Percentiles rank a stretch among this genome's conserved stretches.
Conservation (phyloP, 2,888 invertebrate species). For the Peribatodes rhomboidaria region DNA sequence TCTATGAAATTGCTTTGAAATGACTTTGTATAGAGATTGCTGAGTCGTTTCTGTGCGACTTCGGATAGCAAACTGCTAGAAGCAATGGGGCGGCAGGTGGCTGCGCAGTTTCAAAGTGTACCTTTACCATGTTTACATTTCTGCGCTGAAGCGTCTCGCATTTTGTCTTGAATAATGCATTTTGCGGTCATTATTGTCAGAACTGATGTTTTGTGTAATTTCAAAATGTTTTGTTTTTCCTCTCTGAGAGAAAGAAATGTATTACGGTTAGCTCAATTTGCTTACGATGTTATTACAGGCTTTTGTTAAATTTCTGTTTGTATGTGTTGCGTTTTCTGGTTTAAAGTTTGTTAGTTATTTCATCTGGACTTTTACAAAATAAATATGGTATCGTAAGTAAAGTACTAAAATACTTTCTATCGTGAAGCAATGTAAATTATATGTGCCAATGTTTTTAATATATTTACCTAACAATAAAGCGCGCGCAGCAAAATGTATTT, state of each 20-base stretch:
- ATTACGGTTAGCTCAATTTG: background rate
- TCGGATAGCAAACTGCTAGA: background rate
- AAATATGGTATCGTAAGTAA: too few species aligned
- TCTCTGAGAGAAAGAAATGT: background rate
- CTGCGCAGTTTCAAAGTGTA: background rate
- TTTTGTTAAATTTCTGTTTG: background rate
- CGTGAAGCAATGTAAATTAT: too few species aligned
- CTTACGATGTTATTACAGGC: background rate
- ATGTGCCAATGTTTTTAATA: too few species aligned
- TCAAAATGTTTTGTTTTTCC: slow-evolving; percentile 7
- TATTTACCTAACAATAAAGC: too few species aligned
- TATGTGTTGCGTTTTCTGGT: too few species aligned
- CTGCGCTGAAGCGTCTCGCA: slow-evolving; percentile 30
- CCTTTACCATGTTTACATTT: slow-evolving; percentile 38
- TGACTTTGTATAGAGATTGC: too few species aligned
- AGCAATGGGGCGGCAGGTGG: background rate
- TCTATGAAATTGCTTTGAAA: background rate
- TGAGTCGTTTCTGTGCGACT: background rate
- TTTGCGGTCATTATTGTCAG: slow-evolving; percentile 28
- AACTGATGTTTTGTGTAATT: slow-evolving; percentile 14
- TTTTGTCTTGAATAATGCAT: slow-evolving; percentile 44
- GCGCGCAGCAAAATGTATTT: too few species aligned
- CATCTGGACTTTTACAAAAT: too few species aligned
- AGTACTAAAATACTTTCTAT: too few species aligned
- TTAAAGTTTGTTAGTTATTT: too few species aligned